Percentiles rank a stretch among this genome's conserved stretches.
These are phyloP conservation scores for Synergus laeviventris DNA, from an alignment of 2,888 invertebrate genomes.

Conservation along the genomic window DNA sequence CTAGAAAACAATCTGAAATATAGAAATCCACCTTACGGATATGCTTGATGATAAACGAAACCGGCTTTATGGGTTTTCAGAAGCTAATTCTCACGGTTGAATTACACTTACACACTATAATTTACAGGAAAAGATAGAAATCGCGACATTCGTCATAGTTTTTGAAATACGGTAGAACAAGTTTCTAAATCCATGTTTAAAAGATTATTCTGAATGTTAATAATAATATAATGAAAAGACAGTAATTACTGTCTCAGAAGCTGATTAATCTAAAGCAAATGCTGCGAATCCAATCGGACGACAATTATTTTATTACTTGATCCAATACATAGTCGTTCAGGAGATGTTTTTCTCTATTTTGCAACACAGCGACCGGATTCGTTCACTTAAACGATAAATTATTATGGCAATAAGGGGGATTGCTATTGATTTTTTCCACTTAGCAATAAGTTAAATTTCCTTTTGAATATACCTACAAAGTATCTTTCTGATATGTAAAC, in stretches of 20 bases:
- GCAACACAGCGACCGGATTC: background rate
- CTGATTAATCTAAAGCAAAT: background rate
- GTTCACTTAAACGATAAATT: constrained; percentile 19
- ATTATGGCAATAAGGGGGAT: constrained; percentile 5
- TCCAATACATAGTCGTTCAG: background rate
- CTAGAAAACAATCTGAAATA: too few species aligned
- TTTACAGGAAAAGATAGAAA: constrained; percentile 29
- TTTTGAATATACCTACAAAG: background rate
- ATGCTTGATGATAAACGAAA: background rate
- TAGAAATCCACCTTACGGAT: too few species aligned
- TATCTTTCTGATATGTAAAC: background rate
- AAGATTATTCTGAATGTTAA: constrained; percentile 4
- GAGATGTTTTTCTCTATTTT: background rate
- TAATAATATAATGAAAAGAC: constrained; percentile 15
- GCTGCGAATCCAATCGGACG: background rate
- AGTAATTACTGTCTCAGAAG: constrained; percentile 20
- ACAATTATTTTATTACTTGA: background rate
- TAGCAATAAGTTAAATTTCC: constrained; percentile 1
- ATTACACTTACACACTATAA: background rate
- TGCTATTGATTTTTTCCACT: background rate
- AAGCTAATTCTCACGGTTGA: background rate
- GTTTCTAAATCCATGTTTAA: background rate
- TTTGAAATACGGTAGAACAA: background rate
- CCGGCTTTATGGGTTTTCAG: too few species aligned
- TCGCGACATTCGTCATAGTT: background rate